Evolutionary conservation across 1,140 invertebrate species (phyloP).

Genomic region (Drosophila subobscura): DNA sequence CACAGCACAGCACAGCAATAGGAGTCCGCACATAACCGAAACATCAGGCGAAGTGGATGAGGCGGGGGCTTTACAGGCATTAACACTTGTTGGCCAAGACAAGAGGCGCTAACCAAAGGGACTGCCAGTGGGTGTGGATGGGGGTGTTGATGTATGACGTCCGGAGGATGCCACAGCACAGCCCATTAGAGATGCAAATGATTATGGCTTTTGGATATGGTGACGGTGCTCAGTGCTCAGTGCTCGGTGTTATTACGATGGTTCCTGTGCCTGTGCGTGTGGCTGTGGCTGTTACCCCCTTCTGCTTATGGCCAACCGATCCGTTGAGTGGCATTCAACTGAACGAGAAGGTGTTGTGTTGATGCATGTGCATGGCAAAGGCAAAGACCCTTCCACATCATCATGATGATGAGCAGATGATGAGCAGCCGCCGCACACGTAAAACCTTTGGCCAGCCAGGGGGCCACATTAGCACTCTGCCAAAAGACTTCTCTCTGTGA

Average conservation of each 20-base stretch:
- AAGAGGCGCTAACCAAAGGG: conserved; percentile 1
- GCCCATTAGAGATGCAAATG: conserved; percentile 78
- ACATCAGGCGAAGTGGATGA: conserved; percentile 2
- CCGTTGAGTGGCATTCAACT: conserved; percentile 14
- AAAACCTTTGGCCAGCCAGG: not conserved
- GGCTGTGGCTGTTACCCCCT: not conserved
- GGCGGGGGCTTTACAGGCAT: conserved; percentile 44
- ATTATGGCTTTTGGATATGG: conserved; percentile 69
- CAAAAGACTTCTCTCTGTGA: not conserved
- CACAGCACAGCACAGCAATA: not conserved
- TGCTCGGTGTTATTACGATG: conserved; percentile 1
- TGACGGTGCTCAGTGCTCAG: conserved; percentile 19
- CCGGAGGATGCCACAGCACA: conserved; percentile 42
- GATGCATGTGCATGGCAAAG: conserved; percentile 1
- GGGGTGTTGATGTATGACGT: conserved; percentile 69
- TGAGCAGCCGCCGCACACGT: conserved; percentile 14
- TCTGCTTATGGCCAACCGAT: conserved; percentile 17
- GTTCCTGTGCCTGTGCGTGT: not conserved
- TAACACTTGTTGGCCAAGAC: conserved; percentile 51
- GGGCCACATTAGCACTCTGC: conserved; percentile 22
- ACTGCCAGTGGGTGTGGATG: not conserved
- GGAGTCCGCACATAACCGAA: conserved; percentile 22
- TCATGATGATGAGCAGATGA: too few relatives aligned
- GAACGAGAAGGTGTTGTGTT: too few relatives aligned
- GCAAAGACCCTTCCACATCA: too few relatives aligned